phyloP scores from a whole-genome alignment of 2,113 vertebrate genomes.

The Centrocercus urophasianus region DNA sequence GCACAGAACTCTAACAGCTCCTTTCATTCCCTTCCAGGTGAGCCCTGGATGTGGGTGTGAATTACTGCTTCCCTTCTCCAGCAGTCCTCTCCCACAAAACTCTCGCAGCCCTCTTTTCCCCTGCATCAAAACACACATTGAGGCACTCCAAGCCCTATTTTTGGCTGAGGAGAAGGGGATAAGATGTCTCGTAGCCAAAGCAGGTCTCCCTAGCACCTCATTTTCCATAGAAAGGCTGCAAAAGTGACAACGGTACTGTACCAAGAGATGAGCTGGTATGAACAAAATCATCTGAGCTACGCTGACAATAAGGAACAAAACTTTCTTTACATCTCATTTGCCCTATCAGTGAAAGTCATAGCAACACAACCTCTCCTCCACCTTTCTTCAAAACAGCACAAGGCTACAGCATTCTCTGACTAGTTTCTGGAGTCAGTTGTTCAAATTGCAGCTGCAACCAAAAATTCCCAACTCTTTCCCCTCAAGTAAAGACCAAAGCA shows the following conservation, averaged over 20 bases:
- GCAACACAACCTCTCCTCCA: background rate
- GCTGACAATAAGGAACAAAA: background rate
- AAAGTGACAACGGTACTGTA: background rate
- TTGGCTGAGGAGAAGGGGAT: background rate
- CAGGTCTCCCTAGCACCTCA: background rate
- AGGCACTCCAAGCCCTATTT: background rate
- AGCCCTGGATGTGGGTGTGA: background rate
- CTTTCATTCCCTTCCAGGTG: slow-evolving; percentile 32
- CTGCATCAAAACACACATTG: background rate
- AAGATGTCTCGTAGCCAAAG: background rate
- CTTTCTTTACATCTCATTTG: background rate
- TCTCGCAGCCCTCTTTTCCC: background rate
- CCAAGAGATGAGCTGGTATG: background rate
- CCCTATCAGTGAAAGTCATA: background rate
- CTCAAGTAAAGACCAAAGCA: background rate
- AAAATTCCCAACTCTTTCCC: background rate
- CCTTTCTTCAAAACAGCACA: background rate
- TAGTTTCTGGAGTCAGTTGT: background rate
- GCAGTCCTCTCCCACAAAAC: background rate
- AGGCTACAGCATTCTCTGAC: background rate
- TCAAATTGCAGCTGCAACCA: background rate
- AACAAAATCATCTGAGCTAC: background rate
- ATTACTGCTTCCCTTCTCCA: background rate
- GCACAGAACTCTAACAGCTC: background rate
- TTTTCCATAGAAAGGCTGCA: background rate